Conservation (phyloP, 2,888 invertebrate genomes). For the Siphonodentalium dalli region DNA sequence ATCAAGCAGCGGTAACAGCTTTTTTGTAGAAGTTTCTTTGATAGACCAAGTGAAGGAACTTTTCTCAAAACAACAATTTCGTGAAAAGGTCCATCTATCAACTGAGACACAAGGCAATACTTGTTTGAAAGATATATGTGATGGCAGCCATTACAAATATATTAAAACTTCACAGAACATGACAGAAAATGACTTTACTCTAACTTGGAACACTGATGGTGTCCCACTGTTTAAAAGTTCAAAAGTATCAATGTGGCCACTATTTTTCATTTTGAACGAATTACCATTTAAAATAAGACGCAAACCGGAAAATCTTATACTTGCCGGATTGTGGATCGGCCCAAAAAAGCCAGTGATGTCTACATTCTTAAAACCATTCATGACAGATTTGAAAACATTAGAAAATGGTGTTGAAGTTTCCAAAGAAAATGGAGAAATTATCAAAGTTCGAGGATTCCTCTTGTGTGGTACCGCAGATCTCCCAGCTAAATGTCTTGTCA, state of each 20-base stretch:
- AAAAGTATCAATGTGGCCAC: constrained; percentile 14
- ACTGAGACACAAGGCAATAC: neutral
- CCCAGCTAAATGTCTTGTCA: constrained; percentile 12
- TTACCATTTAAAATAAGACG: constrained; percentile 8
- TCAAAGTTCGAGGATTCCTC: neutral
- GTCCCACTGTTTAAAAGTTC: constrained; percentile 17
- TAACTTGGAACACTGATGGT: constrained; percentile 18
- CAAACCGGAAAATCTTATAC: constrained; percentile 3
- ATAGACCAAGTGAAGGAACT: constrained; percentile 9
- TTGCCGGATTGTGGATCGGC: constrained; percentile 10
- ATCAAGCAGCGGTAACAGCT: neutral
- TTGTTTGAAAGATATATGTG: constrained; percentile 5
- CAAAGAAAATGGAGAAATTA: neutral
- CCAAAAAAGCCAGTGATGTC: constrained; percentile 6
- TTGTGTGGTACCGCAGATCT: constrained; percentile 6
- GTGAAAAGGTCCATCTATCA: neutral
- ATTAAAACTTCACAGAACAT: neutral
- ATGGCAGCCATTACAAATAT: constrained; percentile 8
- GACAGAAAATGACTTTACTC: neutral
- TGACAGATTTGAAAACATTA: neutral
- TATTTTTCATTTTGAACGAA: constrained; percentile 8
- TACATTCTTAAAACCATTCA: constrained; percentile 3
- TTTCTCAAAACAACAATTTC: neutral
- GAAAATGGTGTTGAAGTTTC: neutral
- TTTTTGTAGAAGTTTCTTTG: constrained; percentile 11